Base-by-base conservation (phyloP, 1,140 invertebrate genomes). In the Maconellicoccus hirsutus region DNA sequence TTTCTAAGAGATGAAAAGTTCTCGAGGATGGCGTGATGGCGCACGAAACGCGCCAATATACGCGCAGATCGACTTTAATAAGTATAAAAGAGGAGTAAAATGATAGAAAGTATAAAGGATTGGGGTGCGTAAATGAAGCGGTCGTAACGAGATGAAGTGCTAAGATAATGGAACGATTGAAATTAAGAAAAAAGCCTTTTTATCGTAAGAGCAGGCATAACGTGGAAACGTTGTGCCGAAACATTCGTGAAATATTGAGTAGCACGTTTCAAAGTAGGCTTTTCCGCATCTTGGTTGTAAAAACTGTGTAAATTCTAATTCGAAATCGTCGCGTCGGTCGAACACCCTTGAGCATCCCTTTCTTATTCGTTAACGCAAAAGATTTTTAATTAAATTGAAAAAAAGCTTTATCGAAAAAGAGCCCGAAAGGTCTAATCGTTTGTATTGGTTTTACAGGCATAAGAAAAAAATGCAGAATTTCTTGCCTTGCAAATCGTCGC, bases 401-500 rank as follows among this genome's bases (percentile, higher is more conserved):
- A 3, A 12, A 33, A 3, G 3, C 29, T 8, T 27, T 29, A 22
- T 70, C 26, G 8, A 23, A 23, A 23, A 4, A 7, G 23, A 70
- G 26, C 19, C 26, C 26, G 21, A 22, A 29, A 26, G 7, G n/a
- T 23, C 26, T n/a, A 29, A 70, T 70, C 8, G 19, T 70, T 7
- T 23, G 19, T n/a, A 29, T 26, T 27, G 69, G n/a, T 23, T 23
- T 26, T 82, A 78, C 81, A 88, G 86, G 78, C 86, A 87, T 77
- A 87, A 87, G 77, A 82, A 86, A 76, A 87, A 87, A 83, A 85
- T 87, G 78, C 86, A 87, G 79, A 87, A 86, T 74, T 82, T 88
- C 74, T 79, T 87, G 73, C 86, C 86, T 22, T 87, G 86, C 79
- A 88, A 88, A 78, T 86, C 83, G 61, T 84, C 85, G 38, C 86